Conservation (phyloP, 2,113 vertebrate genomes). For the Pangasianodon hypophthalmus region DNA sequence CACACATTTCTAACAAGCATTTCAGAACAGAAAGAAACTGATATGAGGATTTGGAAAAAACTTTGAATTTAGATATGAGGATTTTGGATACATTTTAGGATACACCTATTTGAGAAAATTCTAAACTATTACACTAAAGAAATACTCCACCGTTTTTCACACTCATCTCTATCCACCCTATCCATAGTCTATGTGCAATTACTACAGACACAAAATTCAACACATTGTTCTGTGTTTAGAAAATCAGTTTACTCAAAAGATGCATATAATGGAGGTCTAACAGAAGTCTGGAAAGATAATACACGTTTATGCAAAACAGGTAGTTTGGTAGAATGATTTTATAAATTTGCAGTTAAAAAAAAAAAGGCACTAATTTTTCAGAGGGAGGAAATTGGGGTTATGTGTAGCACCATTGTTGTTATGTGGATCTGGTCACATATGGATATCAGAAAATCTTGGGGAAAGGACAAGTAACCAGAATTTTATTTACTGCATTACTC, state of each 20-base stretch:
- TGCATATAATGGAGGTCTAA: neutral
- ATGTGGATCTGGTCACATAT: neutral
- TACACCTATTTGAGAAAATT: neutral
- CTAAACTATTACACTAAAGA: neutral
- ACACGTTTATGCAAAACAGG: neutral
- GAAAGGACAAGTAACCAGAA: neutral
- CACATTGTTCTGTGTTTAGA: neutral
- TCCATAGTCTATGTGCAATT: neutral
- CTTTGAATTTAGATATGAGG: conserved; percentile 44
- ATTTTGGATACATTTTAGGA: no score
- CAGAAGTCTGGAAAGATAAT: neutral
- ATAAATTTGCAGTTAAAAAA: neutral
- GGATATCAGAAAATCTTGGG: neutral
- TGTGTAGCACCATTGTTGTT: neutral
- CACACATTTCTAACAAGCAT: conserved; percentile 19
- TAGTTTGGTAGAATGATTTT: neutral
- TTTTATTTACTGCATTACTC: neutral
- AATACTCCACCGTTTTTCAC: neutral
- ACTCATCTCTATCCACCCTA: neutral
- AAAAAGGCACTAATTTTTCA: no score
- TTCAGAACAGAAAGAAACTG: conserved; percentile 33
- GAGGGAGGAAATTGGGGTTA: neutral
- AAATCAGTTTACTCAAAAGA: neutral
- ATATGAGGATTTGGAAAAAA: conserved; percentile 47
- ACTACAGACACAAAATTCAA: neutral